phyloP scores from a whole-genome alignment of 1,140 invertebrate genomes.

The Pogonus chalceus region DNA sequence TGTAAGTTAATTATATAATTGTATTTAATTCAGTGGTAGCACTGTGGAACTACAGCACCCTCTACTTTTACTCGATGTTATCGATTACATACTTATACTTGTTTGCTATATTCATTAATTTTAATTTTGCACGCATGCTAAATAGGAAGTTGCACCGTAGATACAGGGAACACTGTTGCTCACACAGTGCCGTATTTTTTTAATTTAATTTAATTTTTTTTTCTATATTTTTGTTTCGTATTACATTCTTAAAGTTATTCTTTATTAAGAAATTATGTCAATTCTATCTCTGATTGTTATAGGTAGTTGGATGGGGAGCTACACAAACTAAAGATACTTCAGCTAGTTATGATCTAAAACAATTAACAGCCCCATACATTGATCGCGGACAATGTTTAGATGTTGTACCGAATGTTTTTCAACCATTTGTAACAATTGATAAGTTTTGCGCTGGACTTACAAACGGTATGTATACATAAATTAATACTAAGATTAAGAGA shows the following conservation, averaged over 20 bases:
- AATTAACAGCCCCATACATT: constrained; percentile 22
- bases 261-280: not conserved
- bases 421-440: constrained; percentile 23
- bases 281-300: not conserved
- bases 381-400: constrained; percentile 20
- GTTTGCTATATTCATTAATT: too few species aligned
- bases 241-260: not conserved
- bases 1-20: too few species aligned
- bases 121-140: too few species aligned
- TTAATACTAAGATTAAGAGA: too few species aligned
- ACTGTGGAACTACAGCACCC: too few species aligned
- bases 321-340: constrained; percentile 15
- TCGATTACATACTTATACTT: too few species aligned
- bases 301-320: constrained; percentile 26
- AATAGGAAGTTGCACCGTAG: too few species aligned
- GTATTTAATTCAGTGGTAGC: too few species aligned
- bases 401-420: constrained; percentile 22
- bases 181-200: too few species aligned
- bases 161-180: too few species aligned
- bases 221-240: not conserved
- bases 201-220: too few species aligned
- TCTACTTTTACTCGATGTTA: too few species aligned
- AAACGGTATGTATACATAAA: constrained; percentile 26
- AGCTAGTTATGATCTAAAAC: constrained; percentile 19
- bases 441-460: constrained; percentile 27